Evolutionary conservation across 2,888 invertebrate species (phyloP).

Genomic region (Colostygia pectinataria): DNA sequence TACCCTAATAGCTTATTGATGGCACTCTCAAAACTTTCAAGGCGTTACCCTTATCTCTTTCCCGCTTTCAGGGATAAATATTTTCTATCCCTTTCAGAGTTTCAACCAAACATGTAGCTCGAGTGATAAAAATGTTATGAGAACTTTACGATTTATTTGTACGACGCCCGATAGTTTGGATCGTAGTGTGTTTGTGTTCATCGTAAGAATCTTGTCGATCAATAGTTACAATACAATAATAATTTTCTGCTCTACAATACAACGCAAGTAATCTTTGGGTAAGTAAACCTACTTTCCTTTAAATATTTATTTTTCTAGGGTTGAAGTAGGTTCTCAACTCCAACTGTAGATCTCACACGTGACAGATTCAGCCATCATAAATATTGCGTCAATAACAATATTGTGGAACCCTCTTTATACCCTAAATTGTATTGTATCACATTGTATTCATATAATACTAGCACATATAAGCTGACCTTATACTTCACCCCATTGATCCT

Average conservation of each 20-base stretch:
- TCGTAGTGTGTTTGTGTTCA: slow-evolving; percentile 40
- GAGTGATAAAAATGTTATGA: slow-evolving; percentile 72
- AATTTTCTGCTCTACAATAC: too few relatives aligned
- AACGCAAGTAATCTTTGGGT: too few relatives aligned
- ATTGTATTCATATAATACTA: slow-evolving; percentile 2
- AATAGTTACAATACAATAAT: slow-evolving; percentile 4
- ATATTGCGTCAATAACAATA: too few relatives aligned
- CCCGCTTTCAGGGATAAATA: slow-evolving; percentile 13
- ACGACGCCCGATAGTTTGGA: slow-evolving; percentile 51
- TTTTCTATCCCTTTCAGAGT: slow-evolving; percentile 25
- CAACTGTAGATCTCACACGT: too few relatives aligned
- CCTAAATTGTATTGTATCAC: too few relatives aligned
- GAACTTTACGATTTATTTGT: slow-evolving; percentile 76
- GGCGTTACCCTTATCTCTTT: slow-evolving; percentile 23
- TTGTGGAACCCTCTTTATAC: too few relatives aligned
- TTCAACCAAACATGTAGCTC: slow-evolving; percentile 28
- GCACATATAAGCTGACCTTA: not conserved
- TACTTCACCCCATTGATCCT: slow-evolving; percentile 3
- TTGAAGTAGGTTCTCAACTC: too few relatives aligned
- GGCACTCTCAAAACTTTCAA: slow-evolving; percentile 20
- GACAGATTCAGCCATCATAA: too few relatives aligned
- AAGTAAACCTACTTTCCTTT: too few relatives aligned
- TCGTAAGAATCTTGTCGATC: slow-evolving; percentile 19
- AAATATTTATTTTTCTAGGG: too few relatives aligned
- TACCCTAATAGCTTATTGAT: slow-evolving; percentile 27